Conservation (phyloP, 2,113 vertebrate species). For the Castor canadensis region DNA sequence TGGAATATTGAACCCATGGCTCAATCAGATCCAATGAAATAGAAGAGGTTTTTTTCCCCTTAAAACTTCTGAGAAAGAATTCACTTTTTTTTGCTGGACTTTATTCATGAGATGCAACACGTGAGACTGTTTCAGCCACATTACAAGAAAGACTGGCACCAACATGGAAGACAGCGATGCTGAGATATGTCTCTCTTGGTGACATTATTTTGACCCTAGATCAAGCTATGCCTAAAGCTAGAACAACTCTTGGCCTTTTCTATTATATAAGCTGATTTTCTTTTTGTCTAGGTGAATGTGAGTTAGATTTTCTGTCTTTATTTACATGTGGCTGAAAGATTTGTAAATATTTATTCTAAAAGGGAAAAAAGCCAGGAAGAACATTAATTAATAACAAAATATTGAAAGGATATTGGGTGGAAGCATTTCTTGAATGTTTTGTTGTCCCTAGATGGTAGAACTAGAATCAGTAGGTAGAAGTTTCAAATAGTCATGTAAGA, state of each 20-base stretch:
- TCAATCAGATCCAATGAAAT: not conserved
- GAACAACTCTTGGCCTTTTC: not conserved
- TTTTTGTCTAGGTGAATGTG: not conserved
- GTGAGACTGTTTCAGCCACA: not conserved
- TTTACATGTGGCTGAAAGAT: not conserved
- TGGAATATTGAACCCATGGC: not conserved
- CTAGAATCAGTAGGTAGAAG: not conserved
- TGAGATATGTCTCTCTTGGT: not conserved
- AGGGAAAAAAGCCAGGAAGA: not conserved
- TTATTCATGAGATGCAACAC: not conserved
- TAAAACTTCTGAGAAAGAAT: not conserved
- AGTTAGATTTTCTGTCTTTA: not conserved
- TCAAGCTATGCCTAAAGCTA: not conserved
- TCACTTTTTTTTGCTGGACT: not conserved
- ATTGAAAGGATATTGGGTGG: not conserved
- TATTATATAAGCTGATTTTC: not conserved
- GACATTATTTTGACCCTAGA: not conserved
- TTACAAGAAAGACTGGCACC: not conserved
- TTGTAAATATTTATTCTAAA: constrained; percentile 18
- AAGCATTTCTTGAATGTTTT: constrained; percentile 10
- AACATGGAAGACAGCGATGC: not conserved
- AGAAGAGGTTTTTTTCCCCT: not conserved
- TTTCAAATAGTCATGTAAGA: not conserved
- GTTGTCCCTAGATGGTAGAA: not conserved
- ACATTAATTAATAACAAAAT: not conserved